Evolutionary conservation across 2,113 vertebrate genomes (phyloP).

Genomic region (Promerops cafer): DNA sequence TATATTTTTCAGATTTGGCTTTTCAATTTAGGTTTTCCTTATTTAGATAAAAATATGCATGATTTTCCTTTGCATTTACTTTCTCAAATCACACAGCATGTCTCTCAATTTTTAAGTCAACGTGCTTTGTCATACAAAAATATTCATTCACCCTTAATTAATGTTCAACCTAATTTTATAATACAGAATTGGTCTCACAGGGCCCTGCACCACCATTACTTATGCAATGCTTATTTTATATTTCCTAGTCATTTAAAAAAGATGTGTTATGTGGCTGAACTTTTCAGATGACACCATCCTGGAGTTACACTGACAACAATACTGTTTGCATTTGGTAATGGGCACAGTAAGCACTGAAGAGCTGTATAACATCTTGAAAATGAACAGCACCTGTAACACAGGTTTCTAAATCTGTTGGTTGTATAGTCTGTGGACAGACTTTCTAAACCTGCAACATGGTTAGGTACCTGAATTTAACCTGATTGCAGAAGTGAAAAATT

Average conservation of each 20-base stretch:
- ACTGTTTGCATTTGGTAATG: neutral
- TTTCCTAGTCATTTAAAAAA: conserved; percentile 11
- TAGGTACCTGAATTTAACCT: neutral
- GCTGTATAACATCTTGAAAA: neutral
- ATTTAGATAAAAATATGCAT: conserved; percentile 52
- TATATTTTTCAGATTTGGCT: conserved; percentile 60
- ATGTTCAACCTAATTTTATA: conserved; percentile 53
- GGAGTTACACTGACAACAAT: neutral
- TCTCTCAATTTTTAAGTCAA: conserved; percentile 49
- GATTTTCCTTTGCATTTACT: conserved; percentile 44
- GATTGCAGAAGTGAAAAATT: neutral
- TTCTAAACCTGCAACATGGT: neutral
- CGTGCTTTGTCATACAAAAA: conserved; percentile 51
- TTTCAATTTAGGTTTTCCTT: conserved; percentile 60
- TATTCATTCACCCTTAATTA: conserved; percentile 58
- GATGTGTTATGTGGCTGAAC: neutral
- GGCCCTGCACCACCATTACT: neutral
- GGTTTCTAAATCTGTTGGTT: neutral
- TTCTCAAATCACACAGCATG: conserved; percentile 46
- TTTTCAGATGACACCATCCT: neutral
- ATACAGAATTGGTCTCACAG: conserved; percentile 53
- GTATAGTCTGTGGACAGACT: neutral
- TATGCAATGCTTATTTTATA: conserved; percentile 5
- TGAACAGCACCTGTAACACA: neutral
- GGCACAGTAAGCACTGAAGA: neutral